Percentiles rank a stretch among this genome's conserved stretches.
phyloP scores from a whole-genome alignment of 2,113 vertebrate species.

The Sinocyclocheilus anshuiensis region DNA sequence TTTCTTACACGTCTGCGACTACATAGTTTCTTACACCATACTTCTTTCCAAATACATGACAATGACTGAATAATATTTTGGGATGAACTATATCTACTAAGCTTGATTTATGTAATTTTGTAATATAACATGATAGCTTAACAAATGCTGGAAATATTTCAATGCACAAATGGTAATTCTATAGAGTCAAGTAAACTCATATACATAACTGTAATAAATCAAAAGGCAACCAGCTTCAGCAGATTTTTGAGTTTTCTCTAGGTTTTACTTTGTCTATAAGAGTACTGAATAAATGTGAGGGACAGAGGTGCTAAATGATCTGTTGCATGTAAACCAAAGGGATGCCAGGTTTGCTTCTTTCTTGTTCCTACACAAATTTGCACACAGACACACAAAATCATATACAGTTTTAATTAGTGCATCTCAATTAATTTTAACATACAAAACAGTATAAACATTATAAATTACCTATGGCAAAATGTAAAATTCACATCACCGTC shows the following conservation, averaged over 20 bases:
- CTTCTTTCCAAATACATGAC: background rate
- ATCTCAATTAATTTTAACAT: conserved; percentile 62
- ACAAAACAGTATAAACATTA: conserved; percentile 58
- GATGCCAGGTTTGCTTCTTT: background rate
- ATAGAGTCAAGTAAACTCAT: background rate
- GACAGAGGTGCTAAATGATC: background rate
- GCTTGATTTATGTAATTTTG: background rate
- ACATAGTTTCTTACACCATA: background rate
- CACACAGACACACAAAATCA: conserved; percentile 45
- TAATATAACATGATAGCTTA: background rate
- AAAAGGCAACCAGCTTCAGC: too few species aligned
- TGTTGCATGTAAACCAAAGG: background rate
- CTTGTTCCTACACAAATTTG: background rate
- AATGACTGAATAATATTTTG: background rate
- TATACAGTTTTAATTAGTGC: conserved; percentile 62
- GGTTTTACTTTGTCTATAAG: background rate
- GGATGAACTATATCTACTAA: background rate
- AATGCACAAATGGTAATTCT: background rate
- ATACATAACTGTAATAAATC: background rate
- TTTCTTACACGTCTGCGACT: background rate
- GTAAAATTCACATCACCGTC: conserved; percentile 44
- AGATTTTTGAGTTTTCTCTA: too few species aligned
- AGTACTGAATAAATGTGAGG: background rate
- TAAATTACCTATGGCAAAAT: conserved; percentile 43
- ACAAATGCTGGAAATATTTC: background rate